phyloP scores from a whole-genome alignment of 2,797 vertebrate genomes.

The Pangasius sanitwongsei region DNA sequence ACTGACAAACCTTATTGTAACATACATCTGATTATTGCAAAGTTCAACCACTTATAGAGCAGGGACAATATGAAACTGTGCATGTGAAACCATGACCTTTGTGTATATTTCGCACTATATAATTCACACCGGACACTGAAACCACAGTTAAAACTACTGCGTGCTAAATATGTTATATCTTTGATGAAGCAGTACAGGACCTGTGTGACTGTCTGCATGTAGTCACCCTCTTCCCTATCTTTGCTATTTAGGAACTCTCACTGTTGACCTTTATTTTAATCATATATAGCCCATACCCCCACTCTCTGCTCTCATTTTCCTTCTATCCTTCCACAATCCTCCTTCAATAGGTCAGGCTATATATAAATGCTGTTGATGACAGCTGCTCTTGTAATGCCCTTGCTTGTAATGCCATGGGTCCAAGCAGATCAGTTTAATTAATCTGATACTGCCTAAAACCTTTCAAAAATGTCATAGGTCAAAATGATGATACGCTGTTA shows the following conservation, averaged over 20 bases:
- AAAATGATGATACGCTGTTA: neutral
- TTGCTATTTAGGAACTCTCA: conserved; percentile 64
- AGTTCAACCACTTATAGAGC: neutral
- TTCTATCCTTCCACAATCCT: conserved; percentile 6
- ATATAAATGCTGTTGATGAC: conserved; percentile 60
- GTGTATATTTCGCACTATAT: neutral
- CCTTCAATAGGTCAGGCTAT: conserved; percentile 66
- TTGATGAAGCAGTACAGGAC: neutral
- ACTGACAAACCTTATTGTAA: neutral
- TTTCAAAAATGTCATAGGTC: neutral
- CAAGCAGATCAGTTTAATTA: conserved; percentile 5
- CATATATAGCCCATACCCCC: conserved; percentile 37
- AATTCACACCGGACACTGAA: neutral
- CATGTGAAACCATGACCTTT: neutral
- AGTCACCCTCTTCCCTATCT: conserved; percentile 2
- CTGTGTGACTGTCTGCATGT: neutral
- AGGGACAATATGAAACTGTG: neutral
- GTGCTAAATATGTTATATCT: neutral
- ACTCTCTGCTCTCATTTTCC: conserved; percentile 30
- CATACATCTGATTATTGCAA: too few species aligned
- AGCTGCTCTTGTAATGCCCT: conserved; percentile 40
- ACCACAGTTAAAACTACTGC: too few species aligned
- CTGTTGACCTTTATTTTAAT: conserved; percentile 73
- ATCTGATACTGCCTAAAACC: neutral
- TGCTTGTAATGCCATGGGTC: conserved; percentile 24